Conservation (phyloP, 2,113 vertebrate species). For the Notothenia rossii region DNA sequence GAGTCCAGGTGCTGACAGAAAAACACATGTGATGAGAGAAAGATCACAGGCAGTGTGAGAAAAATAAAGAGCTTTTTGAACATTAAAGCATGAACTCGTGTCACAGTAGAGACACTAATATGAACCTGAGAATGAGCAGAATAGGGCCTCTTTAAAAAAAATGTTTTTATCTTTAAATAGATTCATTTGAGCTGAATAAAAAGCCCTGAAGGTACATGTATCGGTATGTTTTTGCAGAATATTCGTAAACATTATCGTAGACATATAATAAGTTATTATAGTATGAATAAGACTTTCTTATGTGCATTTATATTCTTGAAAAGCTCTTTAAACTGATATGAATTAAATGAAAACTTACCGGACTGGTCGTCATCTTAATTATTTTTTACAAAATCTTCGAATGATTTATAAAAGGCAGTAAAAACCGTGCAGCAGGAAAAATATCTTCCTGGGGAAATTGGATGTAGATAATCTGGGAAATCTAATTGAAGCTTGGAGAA, state of each 20-base stretch:
- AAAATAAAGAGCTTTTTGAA: background rate
- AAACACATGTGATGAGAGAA: background rate
- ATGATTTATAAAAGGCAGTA: background rate
- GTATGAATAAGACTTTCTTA: background rate
- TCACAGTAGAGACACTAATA: too few species aligned
- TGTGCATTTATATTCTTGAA: background rate
- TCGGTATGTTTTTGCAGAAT: background rate
- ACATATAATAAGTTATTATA: background rate
- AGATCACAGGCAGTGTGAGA: too few species aligned
- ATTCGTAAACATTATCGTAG: background rate
- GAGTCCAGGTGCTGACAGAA: slow-evolving; percentile 39
- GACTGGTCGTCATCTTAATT: slow-evolving; percentile 51
- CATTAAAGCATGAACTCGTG: too few species aligned
- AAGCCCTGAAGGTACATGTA: too few species aligned
- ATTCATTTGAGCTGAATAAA: too few species aligned
- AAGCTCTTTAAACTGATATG: background rate
- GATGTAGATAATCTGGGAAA: slow-evolving; percentile 1
- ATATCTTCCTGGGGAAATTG: background rate
- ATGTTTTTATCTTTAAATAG: too few species aligned
- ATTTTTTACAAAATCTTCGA: background rate
- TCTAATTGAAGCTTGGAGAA: background rate
- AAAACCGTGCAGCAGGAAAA: background rate
- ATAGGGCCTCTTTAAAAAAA: too few species aligned
- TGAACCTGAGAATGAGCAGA: too few species aligned
- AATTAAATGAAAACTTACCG: slow-evolving; percentile 35